Conservation (phyloP, 2,797 vertebrate genomes). For the Oryzias sinensis region DNA sequence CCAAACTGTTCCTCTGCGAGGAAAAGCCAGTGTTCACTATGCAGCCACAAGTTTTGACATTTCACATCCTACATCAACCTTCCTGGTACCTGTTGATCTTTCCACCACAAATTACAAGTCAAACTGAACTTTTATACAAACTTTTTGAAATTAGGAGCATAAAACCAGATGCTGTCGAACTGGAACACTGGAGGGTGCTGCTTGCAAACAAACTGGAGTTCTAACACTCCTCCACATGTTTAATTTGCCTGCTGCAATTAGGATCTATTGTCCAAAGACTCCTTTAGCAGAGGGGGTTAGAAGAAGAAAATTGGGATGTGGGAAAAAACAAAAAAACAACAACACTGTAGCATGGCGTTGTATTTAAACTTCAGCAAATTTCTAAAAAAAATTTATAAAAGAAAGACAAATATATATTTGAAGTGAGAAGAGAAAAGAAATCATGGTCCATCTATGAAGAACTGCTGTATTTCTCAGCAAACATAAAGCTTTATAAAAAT, state of each 20-base stretch:
- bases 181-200: constrained; percentile 60
- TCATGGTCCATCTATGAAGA: too few relatives aligned
- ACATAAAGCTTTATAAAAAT: too few relatives aligned
- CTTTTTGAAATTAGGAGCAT: not conserved
- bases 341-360: too few relatives aligned
- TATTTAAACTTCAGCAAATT: too few relatives aligned
- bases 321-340: not conserved
- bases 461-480: too few relatives aligned
- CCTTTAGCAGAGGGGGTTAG: constrained; percentile 56
- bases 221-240: constrained; percentile 35
- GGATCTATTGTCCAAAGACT: constrained; percentile 74
- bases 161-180: not conserved
- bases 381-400: too few relatives aligned
- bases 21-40: constrained; percentile 4
- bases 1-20: constrained; percentile 81
- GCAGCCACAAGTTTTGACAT: not conserved
- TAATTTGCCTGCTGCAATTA: constrained; percentile 71
- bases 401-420: too few relatives aligned
- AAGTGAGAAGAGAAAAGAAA: too few relatives aligned
- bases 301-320: constrained; percentile 63
- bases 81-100: too few relatives aligned
- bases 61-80: not conserved
- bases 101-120: constrained; percentile 1
- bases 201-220: constrained; percentile 50
- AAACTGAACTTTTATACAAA: not conserved